Evolutionary conservation across 2,888 invertebrate genomes (phyloP).

Genomic region (Polyploca ridens): DNA sequence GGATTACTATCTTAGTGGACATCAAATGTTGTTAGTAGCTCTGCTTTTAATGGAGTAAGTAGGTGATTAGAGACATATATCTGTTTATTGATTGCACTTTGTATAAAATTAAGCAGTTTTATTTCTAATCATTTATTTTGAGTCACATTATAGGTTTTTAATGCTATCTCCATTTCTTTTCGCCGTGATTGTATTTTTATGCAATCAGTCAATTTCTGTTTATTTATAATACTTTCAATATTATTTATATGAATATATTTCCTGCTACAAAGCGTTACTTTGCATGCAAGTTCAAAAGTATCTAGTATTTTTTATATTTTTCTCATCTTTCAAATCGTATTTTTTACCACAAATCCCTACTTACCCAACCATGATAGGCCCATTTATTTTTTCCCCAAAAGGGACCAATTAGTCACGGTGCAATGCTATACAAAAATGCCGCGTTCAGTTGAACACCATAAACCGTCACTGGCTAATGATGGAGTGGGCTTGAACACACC

Average conservation of each 20-base stretch:
- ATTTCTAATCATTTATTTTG: neutral
- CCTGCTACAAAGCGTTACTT: conserved; percentile 7
- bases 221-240: neutral
- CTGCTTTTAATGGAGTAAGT: neutral
- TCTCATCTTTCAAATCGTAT: conserved; percentile 49
- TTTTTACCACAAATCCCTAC: conserved; percentile 57
- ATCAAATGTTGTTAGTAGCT: conserved; percentile 7
- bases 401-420: conserved; percentile 76
- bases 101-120: neutral
- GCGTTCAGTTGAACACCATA: conserved; percentile 23
- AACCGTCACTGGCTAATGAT: conserved; percentile 20
- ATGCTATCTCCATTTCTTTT: no score
- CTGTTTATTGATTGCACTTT: neutral
- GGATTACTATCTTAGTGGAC: conserved; percentile 11
- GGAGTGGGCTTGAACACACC: conserved; percentile 18
- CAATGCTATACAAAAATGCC: conserved; percentile 59
- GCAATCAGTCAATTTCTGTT: neutral
- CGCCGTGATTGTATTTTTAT: no score
- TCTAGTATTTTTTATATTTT: conserved; percentile 56
- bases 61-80: neutral
- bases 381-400: conserved; percentile 68
- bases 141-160: no score
- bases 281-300: conserved; percentile 30
- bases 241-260: neutral
- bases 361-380: conserved; percentile 47